Evolutionary conservation across 2,113 vertebrate species (phyloP).

Genomic region (Rhinolophus sinicus): DNA sequence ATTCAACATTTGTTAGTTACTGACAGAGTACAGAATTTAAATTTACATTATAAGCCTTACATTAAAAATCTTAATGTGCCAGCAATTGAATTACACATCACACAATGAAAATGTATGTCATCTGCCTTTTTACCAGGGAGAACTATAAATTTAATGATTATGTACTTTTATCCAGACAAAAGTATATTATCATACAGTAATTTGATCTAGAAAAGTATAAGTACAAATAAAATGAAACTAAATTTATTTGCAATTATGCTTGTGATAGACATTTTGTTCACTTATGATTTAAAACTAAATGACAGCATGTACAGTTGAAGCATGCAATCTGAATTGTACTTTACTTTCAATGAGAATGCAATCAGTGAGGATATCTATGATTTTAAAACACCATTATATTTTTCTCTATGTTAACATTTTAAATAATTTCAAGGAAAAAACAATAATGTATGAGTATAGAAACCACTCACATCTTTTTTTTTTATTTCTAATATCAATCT

Average conservation of each 20-base stretch:
- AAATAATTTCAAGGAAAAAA: neutral
- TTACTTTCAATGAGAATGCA: neutral
- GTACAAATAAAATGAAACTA: slow-evolving; percentile 35
- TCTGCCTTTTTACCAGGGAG: slow-evolving; percentile 62
- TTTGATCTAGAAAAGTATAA: slow-evolving; percentile 32
- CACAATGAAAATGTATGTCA: slow-evolving; percentile 62
- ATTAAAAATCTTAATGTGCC: slow-evolving; percentile 78
- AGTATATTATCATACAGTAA: slow-evolving; percentile 16
- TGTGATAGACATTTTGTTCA: neutral
- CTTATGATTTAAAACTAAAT: neutral
- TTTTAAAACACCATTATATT: neutral
- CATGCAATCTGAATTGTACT: neutral
- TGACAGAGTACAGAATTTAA: slow-evolving; percentile 83
- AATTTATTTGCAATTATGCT: slow-evolving; percentile 61
- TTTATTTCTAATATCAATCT: neutral
- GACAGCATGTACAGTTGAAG: neutral
- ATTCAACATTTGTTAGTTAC: slow-evolving; percentile 85
- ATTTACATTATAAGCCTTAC: slow-evolving; percentile 81
- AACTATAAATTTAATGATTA: slow-evolving; percentile 72
- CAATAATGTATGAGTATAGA: neutral
- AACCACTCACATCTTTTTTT: neutral
- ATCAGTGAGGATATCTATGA: slow-evolving; percentile 24
- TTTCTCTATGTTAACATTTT: neutral
- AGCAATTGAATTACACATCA: slow-evolving; percentile 77
- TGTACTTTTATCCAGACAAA: slow-evolving; percentile 65